Percentiles rank a stretch among this genome's conserved stretches.
phyloP scores from a whole-genome alignment of 2,113 vertebrate genomes.

The Rhinichthys klamathensis region DNA sequence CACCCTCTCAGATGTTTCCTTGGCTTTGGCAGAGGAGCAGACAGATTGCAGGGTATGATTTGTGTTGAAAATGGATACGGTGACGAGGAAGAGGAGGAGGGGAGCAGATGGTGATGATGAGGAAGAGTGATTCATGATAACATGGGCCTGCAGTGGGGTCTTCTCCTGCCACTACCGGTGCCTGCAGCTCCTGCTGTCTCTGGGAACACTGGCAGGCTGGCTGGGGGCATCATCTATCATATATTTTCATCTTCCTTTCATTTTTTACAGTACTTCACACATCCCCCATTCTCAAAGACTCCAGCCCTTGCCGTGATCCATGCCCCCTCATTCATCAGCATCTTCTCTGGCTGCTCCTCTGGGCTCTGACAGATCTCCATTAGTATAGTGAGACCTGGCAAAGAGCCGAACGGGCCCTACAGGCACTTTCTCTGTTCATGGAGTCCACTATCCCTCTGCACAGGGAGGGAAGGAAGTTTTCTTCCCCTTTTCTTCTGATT shows the following conservation, averaged over 20 bases:
- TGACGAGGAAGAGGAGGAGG: slow-evolving; percentile 67
- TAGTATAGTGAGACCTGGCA: slow-evolving; percentile 32
- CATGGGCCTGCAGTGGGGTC: slow-evolving; percentile 64
- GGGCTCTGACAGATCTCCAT: slow-evolving; percentile 40
- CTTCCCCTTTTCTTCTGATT: slow-evolving; percentile 11
- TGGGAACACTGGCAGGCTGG: slow-evolving; percentile 35
- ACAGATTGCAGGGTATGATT: slow-evolving; percentile 78
- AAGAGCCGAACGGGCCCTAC: slow-evolving; percentile 6
- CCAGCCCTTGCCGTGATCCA: neutral
- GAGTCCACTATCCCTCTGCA: neutral
- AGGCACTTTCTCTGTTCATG: slow-evolving; percentile 20
- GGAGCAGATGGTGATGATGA: slow-evolving; percentile 75
- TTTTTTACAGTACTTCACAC: slow-evolving; percentile 15
- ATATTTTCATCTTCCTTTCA: slow-evolving; percentile 3
- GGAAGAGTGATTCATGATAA: slow-evolving; percentile 67
- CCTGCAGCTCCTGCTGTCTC: slow-evolving; percentile 34
- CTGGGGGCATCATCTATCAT: slow-evolving; percentile 18
- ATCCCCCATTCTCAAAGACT: slow-evolving; percentile 26
- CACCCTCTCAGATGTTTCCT: slow-evolving; percentile 72
- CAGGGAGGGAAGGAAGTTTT: neutral
- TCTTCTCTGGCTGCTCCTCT: slow-evolving; percentile 16
- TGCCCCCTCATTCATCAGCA: slow-evolving; percentile 38
- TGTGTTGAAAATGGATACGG: slow-evolving; percentile 73
- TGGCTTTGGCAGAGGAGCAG: slow-evolving; percentile 71
- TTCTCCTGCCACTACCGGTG: slow-evolving; percentile 36